Evolutionary conservation across 2,888 invertebrate species (phyloP).

Genomic region (Cataglyphis rosenhaueri): DNA sequence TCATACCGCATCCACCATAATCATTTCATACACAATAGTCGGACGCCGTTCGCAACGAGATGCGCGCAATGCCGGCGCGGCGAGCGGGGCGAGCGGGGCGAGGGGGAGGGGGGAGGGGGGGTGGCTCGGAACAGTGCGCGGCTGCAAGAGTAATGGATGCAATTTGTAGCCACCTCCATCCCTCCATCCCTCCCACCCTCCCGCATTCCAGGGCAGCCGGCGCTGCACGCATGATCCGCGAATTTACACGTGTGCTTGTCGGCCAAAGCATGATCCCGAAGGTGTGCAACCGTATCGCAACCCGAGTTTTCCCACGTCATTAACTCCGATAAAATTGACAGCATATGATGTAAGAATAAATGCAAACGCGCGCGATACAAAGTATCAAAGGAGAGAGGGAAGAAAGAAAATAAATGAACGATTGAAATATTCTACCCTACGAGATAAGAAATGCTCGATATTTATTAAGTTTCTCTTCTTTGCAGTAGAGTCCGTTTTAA

Average conservation of each 20-base stretch:
- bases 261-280: background rate
- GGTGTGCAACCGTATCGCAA: background rate
- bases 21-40: conserved; percentile 84
- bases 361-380: background rate
- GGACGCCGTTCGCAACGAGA: conserved; percentile 64
- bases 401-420: background rate
- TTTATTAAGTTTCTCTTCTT: background rate
- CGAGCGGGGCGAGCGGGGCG: conserved; percentile 17
- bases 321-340: background rate
- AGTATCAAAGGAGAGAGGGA: background rate
- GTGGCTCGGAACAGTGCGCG: conserved; percentile 63
- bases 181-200: conserved; percentile 72
- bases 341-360: background rate
- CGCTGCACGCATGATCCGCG: conserved; percentile 77
- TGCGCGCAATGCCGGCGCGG: conserved; percentile 39
- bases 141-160: conserved; percentile 83
- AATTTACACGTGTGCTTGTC: conserved; percentile 74
- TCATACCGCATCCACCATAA: conserved; percentile 81
- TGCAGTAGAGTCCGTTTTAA: background rate
- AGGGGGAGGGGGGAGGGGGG: background rate
- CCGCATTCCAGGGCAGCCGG: conserved; percentile 76
- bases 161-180: conserved; percentile 82
- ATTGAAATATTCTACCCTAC: background rate
- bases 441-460: background rate
- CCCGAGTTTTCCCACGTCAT: background rate